A percentile compares a stretch with the other conserved stretches of the same genome.
Evolutionary conservation across 2,113 vertebrate species (phyloP).

Genomic region (Sinocyclocheilus anophthalmus): DNA sequence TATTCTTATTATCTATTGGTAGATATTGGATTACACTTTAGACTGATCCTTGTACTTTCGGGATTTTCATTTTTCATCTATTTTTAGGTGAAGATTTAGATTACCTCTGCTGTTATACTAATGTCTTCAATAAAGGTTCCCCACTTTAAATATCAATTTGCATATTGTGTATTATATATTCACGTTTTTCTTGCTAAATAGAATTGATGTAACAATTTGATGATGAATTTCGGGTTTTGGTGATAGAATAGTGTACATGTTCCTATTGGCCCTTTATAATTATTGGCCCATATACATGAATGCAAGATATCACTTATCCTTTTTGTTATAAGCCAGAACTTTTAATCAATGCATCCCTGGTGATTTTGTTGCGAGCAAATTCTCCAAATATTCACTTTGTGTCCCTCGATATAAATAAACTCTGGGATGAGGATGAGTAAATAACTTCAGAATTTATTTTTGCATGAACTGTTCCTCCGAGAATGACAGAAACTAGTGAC

Average conservation of each 20-base stretch:
- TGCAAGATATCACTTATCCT: neutral
- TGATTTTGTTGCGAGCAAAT: neutral
- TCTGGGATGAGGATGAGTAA: neutral
- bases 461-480: neutral
- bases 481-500: neutral
- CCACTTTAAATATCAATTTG: neutral
- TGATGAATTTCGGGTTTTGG: neutral
- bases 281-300: neutral
- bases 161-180: neutral
- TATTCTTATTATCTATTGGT: neutral
- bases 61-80: neutral
- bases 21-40: neutral
- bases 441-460: neutral
- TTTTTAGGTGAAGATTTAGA: neutral
- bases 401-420: neutral
- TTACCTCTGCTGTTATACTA: neutral
- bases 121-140: too few relatives aligned
- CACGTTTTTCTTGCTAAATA: neutral
- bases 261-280: neutral
- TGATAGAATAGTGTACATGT: neutral
- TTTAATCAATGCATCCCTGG: neutral
- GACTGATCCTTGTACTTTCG: neutral
- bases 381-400: neutral
- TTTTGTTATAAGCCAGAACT: neutral
- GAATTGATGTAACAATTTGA: neutral